Percentiles rank a stretch among this genome's conserved stretches.
Evolutionary conservation across 2,797 vertebrate genomes (phyloP).

Genomic region (Darevskia mixta): DNA sequence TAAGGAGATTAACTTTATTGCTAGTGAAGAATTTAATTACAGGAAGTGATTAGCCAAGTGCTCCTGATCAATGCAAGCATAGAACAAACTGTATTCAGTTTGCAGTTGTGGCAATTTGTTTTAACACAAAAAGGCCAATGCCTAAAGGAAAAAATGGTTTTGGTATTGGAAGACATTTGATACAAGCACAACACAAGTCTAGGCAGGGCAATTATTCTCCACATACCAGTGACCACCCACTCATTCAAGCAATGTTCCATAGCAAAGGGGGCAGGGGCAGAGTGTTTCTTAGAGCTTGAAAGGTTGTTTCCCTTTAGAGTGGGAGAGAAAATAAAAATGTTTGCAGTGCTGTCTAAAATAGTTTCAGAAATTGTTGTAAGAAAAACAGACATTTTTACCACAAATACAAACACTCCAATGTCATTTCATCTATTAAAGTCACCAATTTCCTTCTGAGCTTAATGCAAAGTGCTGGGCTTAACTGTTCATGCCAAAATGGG

Average conservation of each 20-base stretch:
- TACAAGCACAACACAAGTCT: conserved; percentile 41
- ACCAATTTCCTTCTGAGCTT: neutral
- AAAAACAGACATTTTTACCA: conserved; percentile 29
- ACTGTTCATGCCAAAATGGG: neutral
- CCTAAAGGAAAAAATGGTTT: neutral
- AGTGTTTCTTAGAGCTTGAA: conserved; percentile 52
- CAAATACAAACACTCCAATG: fast-evolving
- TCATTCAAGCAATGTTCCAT: conserved; percentile 61
- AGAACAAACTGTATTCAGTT: conserved; percentile 27
- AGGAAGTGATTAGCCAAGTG: conserved; percentile 72
- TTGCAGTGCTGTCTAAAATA: conserved; percentile 40
- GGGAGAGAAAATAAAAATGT: neutral
- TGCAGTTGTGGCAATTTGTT: neutral
- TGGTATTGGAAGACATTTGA: conserved; percentile 5
- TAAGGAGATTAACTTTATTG: conserved; percentile 77
- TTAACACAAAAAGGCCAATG: conserved; percentile 20
- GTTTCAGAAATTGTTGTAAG: conserved; percentile 61
- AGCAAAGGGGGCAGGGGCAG: neutral
- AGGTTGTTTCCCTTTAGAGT: conserved; percentile 54
- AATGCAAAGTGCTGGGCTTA: neutral
- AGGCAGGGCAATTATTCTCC: conserved; percentile 4
- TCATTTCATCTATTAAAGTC: neutral
- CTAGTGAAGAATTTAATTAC: conserved; percentile 73
- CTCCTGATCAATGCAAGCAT: conserved; percentile 58
- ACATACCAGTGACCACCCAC: conserved; percentile 46